Base-by-base conservation (phyloP, 2,113 vertebrate species). In the Odocoileus hemionus region DNA sequence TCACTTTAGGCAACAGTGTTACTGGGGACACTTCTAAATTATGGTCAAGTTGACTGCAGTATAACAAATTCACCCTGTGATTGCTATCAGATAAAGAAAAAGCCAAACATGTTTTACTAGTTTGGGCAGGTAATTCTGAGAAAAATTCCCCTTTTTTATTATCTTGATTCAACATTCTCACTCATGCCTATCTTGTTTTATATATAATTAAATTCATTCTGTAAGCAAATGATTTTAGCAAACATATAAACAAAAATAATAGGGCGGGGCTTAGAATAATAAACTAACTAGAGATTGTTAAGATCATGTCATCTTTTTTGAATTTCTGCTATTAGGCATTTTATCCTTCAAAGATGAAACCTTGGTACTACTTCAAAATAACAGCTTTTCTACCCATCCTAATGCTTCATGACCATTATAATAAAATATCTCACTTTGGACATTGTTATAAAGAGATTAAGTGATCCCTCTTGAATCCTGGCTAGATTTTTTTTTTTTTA, bases 181-280 rank as follows among this genome's bases (percentile, higher is more conserved):
- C 26, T 9, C 76, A 2, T 26, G 26, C 4, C 16, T 92, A 2
- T 45, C 47, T 61, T 93, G 2, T 43, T 11, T 67, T 57, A 3
- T 15, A 16, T 7, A 26, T 36, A 79, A 23, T 26, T 54, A 47
- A 86, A 67, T 26, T 45, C 9, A 79, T 60, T 36, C 26, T 55
- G 28, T 54, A 6, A 10, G 15, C 26, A 86, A 89, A 55, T 58
- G 26, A 19, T 36, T 92, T 90, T 55, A 60, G 15, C 21, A 86
- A 95, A 67, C 4, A 21, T 16, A 39, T 7, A 67, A 76, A 61
- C n/a, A 89, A 83, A 97, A 91, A 78, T 54, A 82, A 43, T 9
- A 58, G 14, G 2, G 26, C 1, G 60, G 0, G 30, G 60, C 5
- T 54, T 70, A 85, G 10, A 67, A 55, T 83, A 43, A 21, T 47